Evolutionary conservation across 2,113 vertebrate species (phyloP).

Genomic region (Cariama cristata): DNA sequence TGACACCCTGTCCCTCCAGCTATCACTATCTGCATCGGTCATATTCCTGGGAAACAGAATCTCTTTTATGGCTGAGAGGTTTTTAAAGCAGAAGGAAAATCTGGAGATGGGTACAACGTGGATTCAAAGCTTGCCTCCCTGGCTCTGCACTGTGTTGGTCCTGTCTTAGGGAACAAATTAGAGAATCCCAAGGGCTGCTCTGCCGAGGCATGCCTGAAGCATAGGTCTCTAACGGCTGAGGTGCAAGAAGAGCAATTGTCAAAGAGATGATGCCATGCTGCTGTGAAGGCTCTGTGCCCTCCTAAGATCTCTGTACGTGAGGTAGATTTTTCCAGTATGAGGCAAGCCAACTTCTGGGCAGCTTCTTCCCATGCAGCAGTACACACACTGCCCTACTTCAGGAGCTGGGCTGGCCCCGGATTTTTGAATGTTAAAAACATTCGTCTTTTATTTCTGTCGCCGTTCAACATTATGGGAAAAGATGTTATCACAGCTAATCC

Average conservation of each 20-base stretch:
- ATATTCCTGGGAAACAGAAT: not conserved
- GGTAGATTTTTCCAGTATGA: not conserved
- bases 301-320: fast-evolving
- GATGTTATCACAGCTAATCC: slow-evolving; percentile 71
- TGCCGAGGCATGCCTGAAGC: not conserved
- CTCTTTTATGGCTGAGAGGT: not conserved
- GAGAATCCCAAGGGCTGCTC: not conserved
- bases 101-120: fast-evolving
- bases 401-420: not conserved
- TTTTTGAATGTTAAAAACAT: slow-evolving; percentile 11
- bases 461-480: slow-evolving; percentile 40
- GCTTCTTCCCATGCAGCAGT: not conserved
- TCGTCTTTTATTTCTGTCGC: not conserved
- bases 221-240: not conserved
- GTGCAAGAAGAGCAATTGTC: not conserved
- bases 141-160: fast-evolving
- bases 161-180: not conserved
- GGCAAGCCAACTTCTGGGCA: not conserved
- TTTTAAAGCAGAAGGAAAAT: not conserved
- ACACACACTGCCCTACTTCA: not conserved
- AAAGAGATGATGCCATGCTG: not conserved
- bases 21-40: not conserved
- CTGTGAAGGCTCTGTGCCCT: not conserved
- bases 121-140: not conserved
- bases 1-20: not conserved